Base-by-base conservation (phyloP, 2,888 invertebrate species). In the Pantelozetes paolii region DNA sequence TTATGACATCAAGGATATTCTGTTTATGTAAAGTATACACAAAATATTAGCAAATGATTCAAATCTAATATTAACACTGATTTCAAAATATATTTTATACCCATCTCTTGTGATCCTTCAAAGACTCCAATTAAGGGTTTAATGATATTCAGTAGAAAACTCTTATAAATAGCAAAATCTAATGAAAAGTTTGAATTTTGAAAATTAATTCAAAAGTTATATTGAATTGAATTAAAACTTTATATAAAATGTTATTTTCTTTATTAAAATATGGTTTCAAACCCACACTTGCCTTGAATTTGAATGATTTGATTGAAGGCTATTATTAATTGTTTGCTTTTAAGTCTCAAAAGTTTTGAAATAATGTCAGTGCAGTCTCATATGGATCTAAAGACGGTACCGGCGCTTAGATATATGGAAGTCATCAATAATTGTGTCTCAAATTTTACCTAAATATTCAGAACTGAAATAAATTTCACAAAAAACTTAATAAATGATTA, bases 191-290 rank as follows among this genome's bases (percentile, higher is more conserved):
- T 48, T 57, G n/a, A 57, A 57, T 57, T 57, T 23, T 28, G n/a
- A n/a, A n/a, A n/a, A n/a, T n/a, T n/a, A n/a, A n/a, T n/a, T n/a
- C n/a, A n/a, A n/a, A n/a, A n/a, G n/a, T n/a, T n/a, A n/a, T n/a
- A n/a, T n/a, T n/a, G n/a, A n/a, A n/a, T n/a, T n/a, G n/a, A n/a
- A n/a, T n/a, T n/a, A 57, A 8, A 57, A 57, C 26, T 57, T 6
- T 23, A 57, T 57, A 57, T n/a, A 57, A 57, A 26, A 26, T 23
- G 13, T 26, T 8, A 23, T 20, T 57, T 57, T 23, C 9, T 23
- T 6, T n/a, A 57, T 13, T 23, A 57, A 57, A 57, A 57, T 57
- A 57, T 57, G 57, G 57, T 57, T 26, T 57, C 28, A 57, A 57
- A 15, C 57, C 57, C 28, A 57, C 57, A 57, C 5, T 45, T 18